Evolutionary conservation across 23 tunicate genomes (phyloP), one percentile per base, ranked within the genome.

Genomic region (Phallusia fumigata): DNA sequence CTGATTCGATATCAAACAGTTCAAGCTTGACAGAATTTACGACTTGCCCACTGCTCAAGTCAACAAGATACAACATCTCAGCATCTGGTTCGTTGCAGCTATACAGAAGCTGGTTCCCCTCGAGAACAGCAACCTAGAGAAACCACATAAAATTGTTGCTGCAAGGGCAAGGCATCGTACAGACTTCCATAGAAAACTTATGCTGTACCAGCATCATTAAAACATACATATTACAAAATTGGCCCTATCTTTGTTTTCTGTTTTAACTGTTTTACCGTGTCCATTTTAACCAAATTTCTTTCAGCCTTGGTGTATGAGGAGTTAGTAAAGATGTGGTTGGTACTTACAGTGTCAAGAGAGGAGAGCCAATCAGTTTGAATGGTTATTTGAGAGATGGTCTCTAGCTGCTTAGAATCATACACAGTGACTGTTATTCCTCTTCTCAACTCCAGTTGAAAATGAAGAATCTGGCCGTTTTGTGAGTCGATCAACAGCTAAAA

Each of bases 401-500:
- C 84, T 80, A 86, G 21, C 21, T 74, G 73, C 19, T 80, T 52
- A 2, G 88, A 64, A 75, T 73, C 74, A 82, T 73, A 86, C 26
- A 74, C 36, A 31, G 75, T 80, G 5, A 53, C 35, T 10, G 22
- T 0, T 0, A 86, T 36, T 47, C 90, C 36, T 12, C 74, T 32
- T 52, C 84, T 78, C 22, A 84, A 77, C 75, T 73, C 78, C 52
- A 86, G 35, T 80, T 74, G 84, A 31, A 86, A 49, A 36, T 80
- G 84, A 51, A 86, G 33, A 19, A 86, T 80, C 28, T 80, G 73
- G 10, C 52, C 80, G 73, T 49, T 74, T 3, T 33, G 32, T 18
- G 90, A 86, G 78, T 85, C 83, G 2, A 79, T 76, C 64, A 64
- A 69, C 44, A 85, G 18, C 88, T 85, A 79, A 22, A 84, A 16